Percentiles rank a stretch among this genome's conserved stretches.
Evolutionary conservation across 2,797 vertebrate species (phyloP).

Genomic region (Gymnoscopelus microlampas): DNA sequence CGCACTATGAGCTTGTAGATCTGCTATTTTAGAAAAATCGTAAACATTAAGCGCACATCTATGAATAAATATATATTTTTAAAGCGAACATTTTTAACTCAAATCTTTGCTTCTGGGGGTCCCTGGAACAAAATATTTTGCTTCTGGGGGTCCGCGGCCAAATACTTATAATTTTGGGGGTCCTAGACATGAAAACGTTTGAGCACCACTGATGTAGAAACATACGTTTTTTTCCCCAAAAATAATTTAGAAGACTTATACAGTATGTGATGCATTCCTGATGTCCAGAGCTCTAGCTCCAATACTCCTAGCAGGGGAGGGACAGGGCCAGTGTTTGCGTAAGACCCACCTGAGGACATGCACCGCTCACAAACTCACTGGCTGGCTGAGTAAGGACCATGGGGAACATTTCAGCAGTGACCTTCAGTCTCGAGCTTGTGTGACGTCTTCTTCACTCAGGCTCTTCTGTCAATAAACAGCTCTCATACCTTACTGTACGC

Average conservation of each 20-base stretch:
- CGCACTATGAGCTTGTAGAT: no score
- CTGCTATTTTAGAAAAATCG: no score
- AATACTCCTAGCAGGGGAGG: slow-evolving; percentile 1
- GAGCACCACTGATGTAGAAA: background rate
- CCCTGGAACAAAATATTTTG: no score
- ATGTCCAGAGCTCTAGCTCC: slow-evolving; percentile 37
- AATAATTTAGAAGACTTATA: background rate
- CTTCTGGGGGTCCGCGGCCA: no score
- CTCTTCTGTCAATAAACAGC: slow-evolving; percentile 47
- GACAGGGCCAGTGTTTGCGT: slow-evolving; percentile 29
- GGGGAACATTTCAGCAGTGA: slow-evolving; percentile 42
- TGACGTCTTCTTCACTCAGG: slow-evolving; percentile 10
- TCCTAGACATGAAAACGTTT: no score
- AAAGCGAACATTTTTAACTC: no score
- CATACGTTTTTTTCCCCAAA: slow-evolving; percentile 54
- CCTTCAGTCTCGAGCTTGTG: slow-evolving; percentile 3
- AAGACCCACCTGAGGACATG: slow-evolving; percentile 19
- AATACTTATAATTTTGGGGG: no score
- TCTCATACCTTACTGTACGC: background rate
- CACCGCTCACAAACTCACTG: slow-evolving; percentile 30
- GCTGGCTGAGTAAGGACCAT: slow-evolving; percentile 10
- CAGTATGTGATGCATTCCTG: slow-evolving; percentile 27
- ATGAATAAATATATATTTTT: no score
- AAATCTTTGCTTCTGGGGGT: no score
- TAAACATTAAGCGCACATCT: no score